Conservation (phyloP, 2,797 vertebrate genomes). For the Lagocephalus sceleratus region DNA sequence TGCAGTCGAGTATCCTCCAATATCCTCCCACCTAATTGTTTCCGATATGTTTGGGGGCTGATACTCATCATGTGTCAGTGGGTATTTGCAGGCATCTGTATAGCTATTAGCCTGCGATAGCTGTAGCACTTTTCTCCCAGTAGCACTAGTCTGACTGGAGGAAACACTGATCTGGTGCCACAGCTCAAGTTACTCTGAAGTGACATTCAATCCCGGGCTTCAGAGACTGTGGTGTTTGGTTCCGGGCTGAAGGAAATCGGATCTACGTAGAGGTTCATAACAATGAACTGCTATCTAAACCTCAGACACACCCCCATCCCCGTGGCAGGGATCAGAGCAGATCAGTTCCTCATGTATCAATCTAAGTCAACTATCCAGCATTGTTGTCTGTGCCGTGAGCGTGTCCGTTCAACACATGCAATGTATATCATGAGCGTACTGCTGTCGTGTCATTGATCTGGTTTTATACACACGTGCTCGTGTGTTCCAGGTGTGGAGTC, state of each 20-base stretch:
- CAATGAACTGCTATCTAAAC: slow-evolving; percentile 47
- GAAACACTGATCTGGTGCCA: slow-evolving; percentile 53
- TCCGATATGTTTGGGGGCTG: no score
- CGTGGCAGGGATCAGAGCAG: slow-evolving; percentile 9
- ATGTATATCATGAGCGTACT: no score
- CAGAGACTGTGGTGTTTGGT: slow-evolving; percentile 68
- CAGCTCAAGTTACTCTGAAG: slow-evolving; percentile 63
- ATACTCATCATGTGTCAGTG: no score
- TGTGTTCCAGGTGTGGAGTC: slow-evolving; percentile 83
- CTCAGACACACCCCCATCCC: slow-evolving; percentile 12
- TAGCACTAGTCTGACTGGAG: slow-evolving; percentile 30
- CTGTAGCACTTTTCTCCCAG: background rate
- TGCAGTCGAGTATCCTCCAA: no score
- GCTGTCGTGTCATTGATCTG: slow-evolving; percentile 11
- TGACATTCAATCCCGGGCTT: slow-evolving; percentile 59
- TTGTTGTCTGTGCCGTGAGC: background rate
- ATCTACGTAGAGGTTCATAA: slow-evolving; percentile 53
- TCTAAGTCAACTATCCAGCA: slow-evolving; percentile 4
- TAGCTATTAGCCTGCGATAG: no score
- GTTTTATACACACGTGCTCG: slow-evolving; percentile 1
- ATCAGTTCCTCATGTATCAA: slow-evolving; percentile 17
- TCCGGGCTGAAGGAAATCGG: slow-evolving; percentile 57
- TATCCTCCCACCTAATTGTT: no score
- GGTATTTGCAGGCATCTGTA: no score
- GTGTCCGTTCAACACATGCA: slow-evolving; percentile 1